Conservation (phyloP, 2,888 invertebrate genomes). For the Athalia circularis region DNA sequence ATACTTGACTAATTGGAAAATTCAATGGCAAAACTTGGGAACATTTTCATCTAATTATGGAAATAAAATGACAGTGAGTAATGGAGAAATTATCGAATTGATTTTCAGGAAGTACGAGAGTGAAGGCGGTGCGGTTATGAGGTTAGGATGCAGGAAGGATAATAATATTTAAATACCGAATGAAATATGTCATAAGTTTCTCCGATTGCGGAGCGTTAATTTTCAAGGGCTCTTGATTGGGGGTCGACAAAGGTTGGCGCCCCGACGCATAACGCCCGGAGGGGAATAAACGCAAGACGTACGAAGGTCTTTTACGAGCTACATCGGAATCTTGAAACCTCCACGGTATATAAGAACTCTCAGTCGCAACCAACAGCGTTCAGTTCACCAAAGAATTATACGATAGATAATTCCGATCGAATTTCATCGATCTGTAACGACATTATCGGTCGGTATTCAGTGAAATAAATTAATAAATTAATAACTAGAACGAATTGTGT, state of each 20-base stretch:
- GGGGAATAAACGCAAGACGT: neutral
- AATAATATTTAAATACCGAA: no score
- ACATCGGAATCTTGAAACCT: slow-evolving; percentile 20
- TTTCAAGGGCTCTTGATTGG: slow-evolving; percentile 22
- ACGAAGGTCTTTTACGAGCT: slow-evolving; percentile 24
- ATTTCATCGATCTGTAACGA: slow-evolving; percentile 2
- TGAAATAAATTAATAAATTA: neutral
- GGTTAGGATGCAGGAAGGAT: no score
- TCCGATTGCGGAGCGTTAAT: neutral
- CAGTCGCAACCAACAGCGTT: slow-evolving; percentile 20
- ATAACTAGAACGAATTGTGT: neutral
- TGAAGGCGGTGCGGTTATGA: no score
- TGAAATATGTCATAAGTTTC: neutral
- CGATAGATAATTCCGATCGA: neutral
- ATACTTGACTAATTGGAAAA: no score
- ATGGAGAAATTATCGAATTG: no score
- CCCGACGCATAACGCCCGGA: slow-evolving; percentile 10
- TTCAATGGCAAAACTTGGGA: no score
- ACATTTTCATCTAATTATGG: no score
- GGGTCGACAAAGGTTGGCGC: slow-evolving; percentile 30
- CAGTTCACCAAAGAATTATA: slow-evolving; percentile 21
- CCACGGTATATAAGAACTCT: slow-evolving; percentile 36
- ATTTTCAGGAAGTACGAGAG: no score
- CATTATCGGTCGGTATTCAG: slow-evolving; percentile 20
- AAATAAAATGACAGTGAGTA: no score